Percentiles rank a stretch among this genome's conserved stretches.
Conservation (phyloP, 1,140 invertebrate species). For the Halesus radiatus region DNA sequence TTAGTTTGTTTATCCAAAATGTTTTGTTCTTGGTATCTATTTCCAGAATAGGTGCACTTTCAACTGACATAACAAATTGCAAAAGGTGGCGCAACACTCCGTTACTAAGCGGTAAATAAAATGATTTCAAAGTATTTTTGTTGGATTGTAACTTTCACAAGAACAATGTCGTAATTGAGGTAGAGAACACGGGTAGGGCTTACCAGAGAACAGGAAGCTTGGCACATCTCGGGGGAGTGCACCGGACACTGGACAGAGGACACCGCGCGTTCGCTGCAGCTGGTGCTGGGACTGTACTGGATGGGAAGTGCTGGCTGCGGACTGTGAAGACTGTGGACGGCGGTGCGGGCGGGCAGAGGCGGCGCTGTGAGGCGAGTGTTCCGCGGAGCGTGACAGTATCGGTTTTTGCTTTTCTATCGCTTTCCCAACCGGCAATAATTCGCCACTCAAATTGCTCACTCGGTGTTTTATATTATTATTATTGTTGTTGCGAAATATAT, state of each 20-base stretch:
- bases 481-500: not conserved
- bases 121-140: not conserved
- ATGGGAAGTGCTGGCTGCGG: not conserved
- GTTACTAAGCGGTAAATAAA: not conserved
- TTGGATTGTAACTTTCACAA: too few species aligned
- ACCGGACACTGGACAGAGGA: not conserved
- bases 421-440: constrained; percentile 40
- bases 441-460: constrained; percentile 14
- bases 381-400: constrained; percentile 36
- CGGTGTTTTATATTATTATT: constrained; percentile 2
- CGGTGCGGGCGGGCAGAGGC: not conserved
- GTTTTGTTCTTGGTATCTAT: too few species aligned
- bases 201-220: not conserved
- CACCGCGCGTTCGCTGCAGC: too few species aligned
- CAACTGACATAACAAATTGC: not conserved
- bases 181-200: not conserved
- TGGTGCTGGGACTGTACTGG: not conserved
- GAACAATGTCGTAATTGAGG: not conserved
- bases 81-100: not conserved
- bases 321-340: too few species aligned
- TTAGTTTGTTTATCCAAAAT: too few species aligned
- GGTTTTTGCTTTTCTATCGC: constrained; percentile 46
- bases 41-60: not conserved
- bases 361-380: not conserved
- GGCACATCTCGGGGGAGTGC: not conserved